Base-by-base conservation (phyloP, 2,888 invertebrate genomes). In the Leptopilina syphax region DNA sequence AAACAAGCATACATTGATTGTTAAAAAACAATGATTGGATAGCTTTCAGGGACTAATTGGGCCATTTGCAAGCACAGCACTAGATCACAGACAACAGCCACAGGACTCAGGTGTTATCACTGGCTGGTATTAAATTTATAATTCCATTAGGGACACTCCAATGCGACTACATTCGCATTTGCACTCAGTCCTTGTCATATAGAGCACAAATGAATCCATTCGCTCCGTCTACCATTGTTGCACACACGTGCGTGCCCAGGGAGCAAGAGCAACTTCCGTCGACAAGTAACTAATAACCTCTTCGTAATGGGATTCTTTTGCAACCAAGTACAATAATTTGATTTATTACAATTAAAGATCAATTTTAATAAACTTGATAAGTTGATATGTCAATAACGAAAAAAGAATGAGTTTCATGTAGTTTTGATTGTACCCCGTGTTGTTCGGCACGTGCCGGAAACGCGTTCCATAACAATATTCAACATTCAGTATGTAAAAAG, bases 51-150 rank as follows among this genome's bases (percentile, higher is more conserved):
- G 50, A 34, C 50, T 9, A 50, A 81, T 82, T 83, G 77, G 68
- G 66, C 76, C 76, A 79, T 73, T 73, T 34, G 47, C 18, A 68
- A 24, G 50, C 50, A 10, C 68, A 50, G 50, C 50, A 50, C 47
- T 68, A 24, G 47, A 68, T 68, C 68, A 68, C 47, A 68, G 24
- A 9, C 67, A 68, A 44, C 24, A 24, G 68, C 79, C 68, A 77
- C 82, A 82, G 85, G 88, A 86, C 90, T 88, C 90, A 90, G 90
- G 89, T 90, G 89, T 82, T 86, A 50, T 86, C 78, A 68, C 81
- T 82, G 81, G 82, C 81, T 82, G 83, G 85, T 87, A 85, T 85
- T 89, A 87, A 89, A 89, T 90, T 88, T 87, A 87, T 89, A 89
- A 90, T 90, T 90, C 86, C 86, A 88, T 88, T 89, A 89, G 83